Conservation (phyloP, 2,888 invertebrate genomes). For the Julus scanicus region DNA sequence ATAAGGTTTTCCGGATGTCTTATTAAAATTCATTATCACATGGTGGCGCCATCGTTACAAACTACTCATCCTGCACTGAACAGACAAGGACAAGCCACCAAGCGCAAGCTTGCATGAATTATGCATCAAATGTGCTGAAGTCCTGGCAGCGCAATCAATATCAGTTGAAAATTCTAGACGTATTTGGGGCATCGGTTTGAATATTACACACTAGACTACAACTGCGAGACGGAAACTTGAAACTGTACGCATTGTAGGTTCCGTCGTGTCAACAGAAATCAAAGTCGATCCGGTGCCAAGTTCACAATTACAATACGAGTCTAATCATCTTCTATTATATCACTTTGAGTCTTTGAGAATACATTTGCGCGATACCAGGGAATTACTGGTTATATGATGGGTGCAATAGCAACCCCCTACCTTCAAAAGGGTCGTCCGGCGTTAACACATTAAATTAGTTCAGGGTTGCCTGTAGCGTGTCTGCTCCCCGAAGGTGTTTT, state of each 20-base stretch:
- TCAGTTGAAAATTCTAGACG: background rate
- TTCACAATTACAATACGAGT: background rate
- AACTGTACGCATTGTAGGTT: background rate
- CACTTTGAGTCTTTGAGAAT: no score
- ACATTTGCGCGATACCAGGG: no score
- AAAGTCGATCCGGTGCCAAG: background rate
- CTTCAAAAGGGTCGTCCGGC: no score
- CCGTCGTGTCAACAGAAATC: background rate
- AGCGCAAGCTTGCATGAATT: conserved; percentile 6
- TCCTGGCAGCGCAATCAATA: conserved; percentile 40
- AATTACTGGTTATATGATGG: no score
- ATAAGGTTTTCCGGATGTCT: background rate
- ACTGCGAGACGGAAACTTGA: background rate
- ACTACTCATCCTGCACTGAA: background rate
- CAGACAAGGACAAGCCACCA: conserved; percentile 31
- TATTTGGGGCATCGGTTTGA: background rate
- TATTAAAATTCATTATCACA: conserved; percentile 21
- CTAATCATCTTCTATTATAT: no score
- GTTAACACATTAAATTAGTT: no score
- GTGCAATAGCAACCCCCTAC: no score
- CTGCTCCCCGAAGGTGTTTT: no score
- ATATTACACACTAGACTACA: background rate
- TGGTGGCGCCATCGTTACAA: background rate
- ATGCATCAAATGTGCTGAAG: background rate
- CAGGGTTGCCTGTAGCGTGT: no score